Conservation (phyloP, 37 sponge, comb jelly and placozoan species). For the Ianthella basta region DNA sequence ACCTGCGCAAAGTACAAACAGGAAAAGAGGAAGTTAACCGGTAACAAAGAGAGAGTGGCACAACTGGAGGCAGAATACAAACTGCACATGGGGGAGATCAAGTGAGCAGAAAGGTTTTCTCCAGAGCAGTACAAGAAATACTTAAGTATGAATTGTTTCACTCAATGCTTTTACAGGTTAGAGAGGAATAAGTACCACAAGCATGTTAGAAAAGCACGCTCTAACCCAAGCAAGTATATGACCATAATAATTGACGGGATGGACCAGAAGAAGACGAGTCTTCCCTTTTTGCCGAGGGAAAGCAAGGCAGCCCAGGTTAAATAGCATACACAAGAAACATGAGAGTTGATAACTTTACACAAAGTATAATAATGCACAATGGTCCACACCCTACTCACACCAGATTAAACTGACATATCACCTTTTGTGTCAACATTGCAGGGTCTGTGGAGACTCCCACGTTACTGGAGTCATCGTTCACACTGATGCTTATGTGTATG, state of each 20-base stretch:
- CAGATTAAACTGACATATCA: not conserved
- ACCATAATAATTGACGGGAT: conserved; percentile 55
- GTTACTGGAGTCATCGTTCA: conserved; percentile 50
- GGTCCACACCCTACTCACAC: too few species aligned
- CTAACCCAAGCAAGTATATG: conserved; percentile 1
- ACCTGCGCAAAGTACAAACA: conserved; percentile 28
- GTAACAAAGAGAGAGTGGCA: not conserved
- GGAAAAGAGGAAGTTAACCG: conserved; percentile 19
- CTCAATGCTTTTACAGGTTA: not conserved
- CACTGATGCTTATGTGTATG: not conserved
- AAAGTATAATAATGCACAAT: too few species aligned
- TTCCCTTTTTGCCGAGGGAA: conserved; percentile 25
- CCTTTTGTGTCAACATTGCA: not conserved
- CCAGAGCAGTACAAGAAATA: too few species aligned
- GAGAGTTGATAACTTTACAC: too few species aligned
- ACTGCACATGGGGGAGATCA: not conserved
- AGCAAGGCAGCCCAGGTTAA: conserved; percentile 29
- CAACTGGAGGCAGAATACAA: not conserved
- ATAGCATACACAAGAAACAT: not conserved
- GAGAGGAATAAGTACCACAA: not conserved
- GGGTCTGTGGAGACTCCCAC: conserved; percentile 54
- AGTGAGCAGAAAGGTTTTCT: too few species aligned
- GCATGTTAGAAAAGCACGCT: not conserved
- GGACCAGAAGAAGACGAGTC: conserved; percentile 46
- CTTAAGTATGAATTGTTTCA: too few species aligned